Base-by-base conservation (phyloP, 2,888 invertebrate genomes). In the Parnassius glacialis region DNA sequence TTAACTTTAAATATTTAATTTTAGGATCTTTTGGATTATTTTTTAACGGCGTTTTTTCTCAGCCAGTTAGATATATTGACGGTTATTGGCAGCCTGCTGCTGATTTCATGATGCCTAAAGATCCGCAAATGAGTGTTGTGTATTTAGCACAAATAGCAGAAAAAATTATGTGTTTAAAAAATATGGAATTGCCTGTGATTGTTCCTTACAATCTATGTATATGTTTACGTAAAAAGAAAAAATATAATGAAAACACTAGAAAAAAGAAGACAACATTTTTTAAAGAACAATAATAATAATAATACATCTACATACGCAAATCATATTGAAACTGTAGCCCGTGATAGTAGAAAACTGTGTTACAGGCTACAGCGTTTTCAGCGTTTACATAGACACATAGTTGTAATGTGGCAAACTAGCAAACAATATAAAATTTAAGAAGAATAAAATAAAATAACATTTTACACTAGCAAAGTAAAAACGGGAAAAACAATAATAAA, bases 21-120 rank as follows among this genome's bases (percentile, higher is more conserved):
- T 48, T 65, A 93, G 93, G 93, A 47, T 78, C 92, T 11, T 93
- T 93, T 78, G 93, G 92, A 57, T 85, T 94, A 66, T 82, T 86
- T 2, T 83, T 90, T 64, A 81, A 91, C 52, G 85, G 94, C 10
- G 78, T 85, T 53, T 93, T 94, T 81, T 94, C 94, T 1, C 94
- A 94, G 76, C 93, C 94, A 9, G 89, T 84, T 76, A 83, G 79
- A 57, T 79, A 90, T 47, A 70, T 83, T 51, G 72, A 87, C 59
- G 85, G 83, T 25, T 68, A 72, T 67, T 93, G 93, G 93, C 70
- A 67, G 60, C 92, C 93, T 25, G 89, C 87, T 11, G 70, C 61
- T 47, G 73, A 84, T 65, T 90, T 73, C 70, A 67, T 82, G 60
- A 42, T 79, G 62, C 90, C 91, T 3, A 83, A 73, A 71, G 89